Evolutionary conservation across 1,140 invertebrate genomes (phyloP), one percentile per base, ranked within the genome.

Genomic region (Nylanderia fulva): DNA sequence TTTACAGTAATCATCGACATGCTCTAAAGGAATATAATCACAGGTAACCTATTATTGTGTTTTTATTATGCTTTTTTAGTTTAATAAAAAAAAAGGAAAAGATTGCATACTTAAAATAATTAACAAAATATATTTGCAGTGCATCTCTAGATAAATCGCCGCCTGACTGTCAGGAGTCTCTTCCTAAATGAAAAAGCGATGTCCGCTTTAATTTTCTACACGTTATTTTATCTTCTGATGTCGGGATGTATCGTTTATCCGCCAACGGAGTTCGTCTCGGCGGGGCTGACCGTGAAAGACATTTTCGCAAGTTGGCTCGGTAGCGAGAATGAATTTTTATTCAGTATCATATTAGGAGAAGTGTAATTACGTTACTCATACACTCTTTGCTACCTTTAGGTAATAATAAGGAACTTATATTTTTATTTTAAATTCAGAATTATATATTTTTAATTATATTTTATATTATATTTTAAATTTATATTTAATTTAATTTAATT

Each of bases 211-310:
- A 87, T 96, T 92, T 94, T 96, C 83, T 96, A 97, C 87, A 96
- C 97, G 58, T 91, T 98, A 74, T 96, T 97, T 91, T 98, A 97
- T 90, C 88, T 96, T 33, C 90, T 97, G 72, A 95, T 97, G 56
- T 96, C 96, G 39, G 95, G 96, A 90, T 97, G 97, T 90, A 95
- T 98, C 24, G 93, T 98, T 68, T 97, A 97, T 94, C 97, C 97
- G 29, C 97, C 97, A 0, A 96, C 95, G 15, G 97, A 98, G 93
- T 98, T 98, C 88, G 95, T 97, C 18, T 96, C 97, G 8, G 95
- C 96, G 64, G 97, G 97, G 5, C 94, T 98, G 75, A 98, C 97
- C 0, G 96, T 97, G 64, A 95, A 96, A 85, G 95, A 95, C 87
- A 77, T 98, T 60, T 97, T 97, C 88, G 94, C 96, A 3, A 93